Evolutionary conservation across 2,797 vertebrate species (phyloP).

Genomic region (Sebastiscus albofasciatus): DNA sequence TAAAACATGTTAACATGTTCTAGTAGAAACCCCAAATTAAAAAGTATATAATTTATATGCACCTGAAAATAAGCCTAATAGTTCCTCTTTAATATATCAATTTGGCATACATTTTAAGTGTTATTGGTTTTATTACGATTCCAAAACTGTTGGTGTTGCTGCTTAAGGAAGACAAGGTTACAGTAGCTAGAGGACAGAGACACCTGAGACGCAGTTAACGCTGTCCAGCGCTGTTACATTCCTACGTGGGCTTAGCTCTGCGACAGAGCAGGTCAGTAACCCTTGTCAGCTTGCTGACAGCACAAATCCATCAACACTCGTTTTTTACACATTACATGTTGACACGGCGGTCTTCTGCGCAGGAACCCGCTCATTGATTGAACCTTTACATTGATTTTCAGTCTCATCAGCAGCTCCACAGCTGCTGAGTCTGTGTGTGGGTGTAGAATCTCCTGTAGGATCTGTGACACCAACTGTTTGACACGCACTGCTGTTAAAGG

Average conservation of each 20-base stretch:
- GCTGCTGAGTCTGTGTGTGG: background rate
- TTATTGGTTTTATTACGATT: background rate
- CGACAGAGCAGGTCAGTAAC: background rate
- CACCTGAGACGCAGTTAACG: background rate
- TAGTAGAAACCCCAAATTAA: too few relatives aligned
- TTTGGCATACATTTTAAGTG: background rate
- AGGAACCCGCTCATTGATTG: background rate
- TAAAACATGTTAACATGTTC: too few relatives aligned
- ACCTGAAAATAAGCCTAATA: too few relatives aligned
- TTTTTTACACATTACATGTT: slow-evolving; percentile 1
- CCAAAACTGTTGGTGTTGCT: background rate
- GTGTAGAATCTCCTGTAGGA: background rate
- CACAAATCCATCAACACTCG: background rate
- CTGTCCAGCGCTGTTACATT: background rate
- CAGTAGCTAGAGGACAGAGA: background rate
- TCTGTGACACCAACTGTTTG: background rate
- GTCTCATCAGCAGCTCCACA: slow-evolving; percentile 23
- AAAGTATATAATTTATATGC: too few relatives aligned
- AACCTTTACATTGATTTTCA: slow-evolving; percentile 29
- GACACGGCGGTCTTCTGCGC: background rate
- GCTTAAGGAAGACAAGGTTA: background rate
- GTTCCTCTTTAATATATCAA: too few relatives aligned
- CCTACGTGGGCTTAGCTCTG: background rate
- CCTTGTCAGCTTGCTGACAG: slow-evolving; percentile 4
- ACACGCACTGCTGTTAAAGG: background rate